phyloP scores from a whole-genome alignment of 2,888 invertebrate species.

The Acrocera orbiculus region DNA sequence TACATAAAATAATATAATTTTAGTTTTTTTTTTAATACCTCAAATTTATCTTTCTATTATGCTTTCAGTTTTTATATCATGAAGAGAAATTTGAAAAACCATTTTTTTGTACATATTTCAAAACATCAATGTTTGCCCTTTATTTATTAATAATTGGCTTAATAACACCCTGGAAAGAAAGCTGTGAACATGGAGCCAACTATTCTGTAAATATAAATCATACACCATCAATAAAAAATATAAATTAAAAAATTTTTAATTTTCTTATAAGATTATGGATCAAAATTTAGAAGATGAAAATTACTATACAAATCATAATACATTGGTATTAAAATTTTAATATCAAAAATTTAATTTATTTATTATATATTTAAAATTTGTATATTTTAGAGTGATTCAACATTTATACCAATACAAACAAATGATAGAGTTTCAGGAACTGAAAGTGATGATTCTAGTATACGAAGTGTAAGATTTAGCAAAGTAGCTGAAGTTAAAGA shows the following conservation, averaged over 20 bases:
- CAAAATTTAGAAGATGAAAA: constrained; percentile 63
- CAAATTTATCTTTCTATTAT: constrained; percentile 17
- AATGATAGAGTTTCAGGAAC: constrained; percentile 42
- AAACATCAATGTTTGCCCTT: constrained; percentile 83
- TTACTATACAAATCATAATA: constrained; percentile 46
- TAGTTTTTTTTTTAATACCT: background rate
- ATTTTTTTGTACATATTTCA: constrained; percentile 88
- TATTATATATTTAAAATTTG: background rate
- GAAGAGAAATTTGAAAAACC: constrained; percentile 81
- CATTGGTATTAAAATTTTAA: constrained; percentile 17
- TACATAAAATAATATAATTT: too few species aligned
- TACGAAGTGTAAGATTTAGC: constrained; percentile 76
- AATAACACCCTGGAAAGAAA: constrained; percentile 78
- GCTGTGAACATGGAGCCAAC: constrained; percentile 52
- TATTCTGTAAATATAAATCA: constrained; percentile 42
- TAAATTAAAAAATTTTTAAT: constrained; percentile 5
- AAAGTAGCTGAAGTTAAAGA: constrained; percentile 76
- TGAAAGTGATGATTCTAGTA: constrained; percentile 70
- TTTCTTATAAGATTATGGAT: constrained; percentile 46
- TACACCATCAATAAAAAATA: background rate
- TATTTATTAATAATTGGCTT: constrained; percentile 80
- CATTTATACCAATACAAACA: constrained; percentile 72
- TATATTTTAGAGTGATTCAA: constrained; percentile 61
- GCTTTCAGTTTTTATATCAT: constrained; percentile 63
- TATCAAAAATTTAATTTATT: background rate